phyloP scores from a whole-genome alignment of 2,113 vertebrate genomes.

The Sclerurus mexicanus region DNA sequence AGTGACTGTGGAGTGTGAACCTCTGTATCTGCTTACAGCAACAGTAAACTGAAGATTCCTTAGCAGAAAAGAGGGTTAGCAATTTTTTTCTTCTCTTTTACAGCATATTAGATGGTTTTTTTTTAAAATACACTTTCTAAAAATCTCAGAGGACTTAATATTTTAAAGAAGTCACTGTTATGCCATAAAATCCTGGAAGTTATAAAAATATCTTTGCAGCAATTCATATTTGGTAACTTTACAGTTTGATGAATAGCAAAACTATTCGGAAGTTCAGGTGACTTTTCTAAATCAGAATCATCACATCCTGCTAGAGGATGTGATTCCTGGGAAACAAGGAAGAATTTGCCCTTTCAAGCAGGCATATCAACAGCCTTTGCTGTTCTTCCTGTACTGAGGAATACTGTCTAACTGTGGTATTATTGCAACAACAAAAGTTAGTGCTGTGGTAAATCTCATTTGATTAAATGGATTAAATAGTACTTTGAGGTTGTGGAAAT shows the following conservation, averaged over 20 bases:
- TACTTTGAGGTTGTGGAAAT: not conserved
- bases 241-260: constrained; percentile 10
- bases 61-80: not conserved
- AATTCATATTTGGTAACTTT: constrained; percentile 4
- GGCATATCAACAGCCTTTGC: not conserved
- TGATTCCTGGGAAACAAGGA: not conserved
- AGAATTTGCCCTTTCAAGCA: constrained; percentile 54
- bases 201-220: not conserved
- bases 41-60: not conserved
- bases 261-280: constrained; percentile 21
- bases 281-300: constrained; percentile 42
- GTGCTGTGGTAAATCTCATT: not conserved
- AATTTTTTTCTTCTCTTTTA: not conserved
- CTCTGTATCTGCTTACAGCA: not conserved
- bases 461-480: constrained; percentile 1
- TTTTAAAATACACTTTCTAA: not conserved
- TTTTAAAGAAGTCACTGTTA: not conserved
- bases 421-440: not conserved
- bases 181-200: not conserved
- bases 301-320: constrained; percentile 1
- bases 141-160: not conserved
- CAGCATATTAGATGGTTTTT: not conserved
- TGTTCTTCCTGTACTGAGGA: not conserved
- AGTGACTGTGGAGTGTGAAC: not conserved
- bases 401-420: not conserved